Evolutionary conservation across 2,113 vertebrate genomes (phyloP), one percentile per base, ranked within the genome.

Genomic region (Phaethornis superciliosus): DNA sequence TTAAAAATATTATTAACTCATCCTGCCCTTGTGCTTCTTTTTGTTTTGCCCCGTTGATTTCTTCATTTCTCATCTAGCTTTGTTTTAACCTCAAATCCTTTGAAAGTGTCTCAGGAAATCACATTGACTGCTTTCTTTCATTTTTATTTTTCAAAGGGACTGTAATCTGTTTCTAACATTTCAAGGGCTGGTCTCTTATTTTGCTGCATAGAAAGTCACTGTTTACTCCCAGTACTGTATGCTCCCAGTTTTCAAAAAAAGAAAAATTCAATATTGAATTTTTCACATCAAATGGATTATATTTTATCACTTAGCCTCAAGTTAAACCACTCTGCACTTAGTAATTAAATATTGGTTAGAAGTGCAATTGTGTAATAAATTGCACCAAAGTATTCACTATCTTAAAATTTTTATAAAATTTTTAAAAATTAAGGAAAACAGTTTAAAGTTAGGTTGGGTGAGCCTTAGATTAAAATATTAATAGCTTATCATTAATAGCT

Each of bases 61-160:
- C 71, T 86, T 81, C 46, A 56, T 90, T 95, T 95, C 49, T 89
- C 42, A 15, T 52, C 28, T 40, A 84, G n/a, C 79, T 87, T 85
- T 89, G 46, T 85, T 83, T 96, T 95, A 83, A 91, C 78, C 59
- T 89, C 59, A 44, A 86, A 5, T 67, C 83, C 78, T 93, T 35
- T 88, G 65, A 94, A 51, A 52, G 18, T 58, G 44, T 90, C 35
- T 89, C 54, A 89, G 89, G 70, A 95, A 95, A 92, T 93, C 3
- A 64, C 58, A 85, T 82, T 81, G 95, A 77, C 90, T 2, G 7
- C 60, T 89, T 94, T 40, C 90, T 91, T 95, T 95, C 55, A 44
- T 77, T 95, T 51, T 87, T 90, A 22, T 91, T 93, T 94, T 95
- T 93, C 91, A 88, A 70, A 97, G 93, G 64, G 88, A 71, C n/a